These are phyloP conservation scores for Tragelaphus eurycerus DNA, from an alignment of 2,797 vertebrate genomes.

Conservation along the genomic window DNA sequence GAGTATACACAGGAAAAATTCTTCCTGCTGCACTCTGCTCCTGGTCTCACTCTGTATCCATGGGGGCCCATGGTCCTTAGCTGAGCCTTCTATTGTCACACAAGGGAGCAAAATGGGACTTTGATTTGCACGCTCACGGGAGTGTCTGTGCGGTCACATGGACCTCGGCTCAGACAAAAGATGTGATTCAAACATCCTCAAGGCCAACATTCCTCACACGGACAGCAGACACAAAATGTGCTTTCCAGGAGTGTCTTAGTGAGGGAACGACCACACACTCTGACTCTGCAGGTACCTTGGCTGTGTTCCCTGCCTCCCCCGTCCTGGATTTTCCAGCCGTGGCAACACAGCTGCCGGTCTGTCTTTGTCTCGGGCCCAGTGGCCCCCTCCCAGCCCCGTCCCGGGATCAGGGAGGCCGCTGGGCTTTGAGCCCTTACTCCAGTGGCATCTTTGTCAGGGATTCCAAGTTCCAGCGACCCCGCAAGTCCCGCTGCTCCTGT, in stretches of 20 bases:
- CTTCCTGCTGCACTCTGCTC: neutral
- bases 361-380: neutral
- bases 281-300: neutral
- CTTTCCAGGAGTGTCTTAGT: neutral
- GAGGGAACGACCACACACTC: neutral
- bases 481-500: neutral
- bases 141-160: neutral
- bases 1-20: neutral
- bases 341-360: rapidly evolving
- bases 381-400: too few relatives aligned
- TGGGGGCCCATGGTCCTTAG: too few relatives aligned
- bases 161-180: neutral
- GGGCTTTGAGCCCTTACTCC: neutral
- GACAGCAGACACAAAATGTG: neutral
- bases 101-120: neutral
- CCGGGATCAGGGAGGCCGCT: neutral
- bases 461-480: neutral
- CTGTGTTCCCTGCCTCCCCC: neutral
- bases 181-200: neutral
- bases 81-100: neutral
- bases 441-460: neutral
- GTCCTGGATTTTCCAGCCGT: neutral
- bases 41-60: neutral
- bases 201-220: neutral
- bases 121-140: neutral